Conservation (phyloP, 2,797 vertebrate genomes). For the Molossus alvarezi region DNA sequence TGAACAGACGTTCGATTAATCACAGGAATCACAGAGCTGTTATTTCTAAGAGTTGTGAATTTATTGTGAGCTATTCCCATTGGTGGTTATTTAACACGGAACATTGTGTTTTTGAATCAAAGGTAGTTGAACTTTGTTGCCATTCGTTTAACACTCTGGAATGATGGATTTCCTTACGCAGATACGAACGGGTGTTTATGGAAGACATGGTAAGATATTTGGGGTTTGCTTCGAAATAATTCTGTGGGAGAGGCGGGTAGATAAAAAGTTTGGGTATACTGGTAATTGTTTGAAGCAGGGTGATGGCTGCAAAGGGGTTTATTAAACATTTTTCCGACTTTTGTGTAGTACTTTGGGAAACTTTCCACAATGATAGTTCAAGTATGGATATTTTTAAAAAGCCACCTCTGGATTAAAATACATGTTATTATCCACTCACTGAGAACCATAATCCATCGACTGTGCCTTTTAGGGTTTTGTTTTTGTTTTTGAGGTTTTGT, state of each 20-base stretch:
- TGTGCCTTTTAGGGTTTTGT: not conserved
- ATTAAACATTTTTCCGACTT: not conserved
- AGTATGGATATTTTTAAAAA: not conserved
- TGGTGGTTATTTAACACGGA: not conserved
- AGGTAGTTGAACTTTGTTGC: not conserved
- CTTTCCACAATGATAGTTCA: not conserved
- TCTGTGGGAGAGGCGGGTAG: not conserved
- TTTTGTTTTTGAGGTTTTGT: conserved; percentile 45
- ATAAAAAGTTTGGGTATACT: not conserved
- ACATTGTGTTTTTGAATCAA: conserved; percentile 2
- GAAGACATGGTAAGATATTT: conserved; percentile 20
- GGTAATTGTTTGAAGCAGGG: not conserved
- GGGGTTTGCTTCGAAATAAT: not conserved
- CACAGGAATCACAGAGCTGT: not conserved
- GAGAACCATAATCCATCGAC: not conserved
- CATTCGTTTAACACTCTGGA: not conserved
- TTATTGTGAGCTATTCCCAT: not conserved
- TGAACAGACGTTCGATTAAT: not conserved
- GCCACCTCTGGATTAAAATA: not conserved
- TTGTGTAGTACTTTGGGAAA: not conserved
- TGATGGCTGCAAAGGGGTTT: not conserved
- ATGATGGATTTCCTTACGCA: conserved; percentile 37
- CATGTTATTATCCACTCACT: not conserved
- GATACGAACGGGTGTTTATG: not conserved
- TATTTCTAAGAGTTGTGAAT: not conserved